phyloP scores from a whole-genome alignment of 2,888 invertebrate species.

The Sesamia inferens region DNA sequence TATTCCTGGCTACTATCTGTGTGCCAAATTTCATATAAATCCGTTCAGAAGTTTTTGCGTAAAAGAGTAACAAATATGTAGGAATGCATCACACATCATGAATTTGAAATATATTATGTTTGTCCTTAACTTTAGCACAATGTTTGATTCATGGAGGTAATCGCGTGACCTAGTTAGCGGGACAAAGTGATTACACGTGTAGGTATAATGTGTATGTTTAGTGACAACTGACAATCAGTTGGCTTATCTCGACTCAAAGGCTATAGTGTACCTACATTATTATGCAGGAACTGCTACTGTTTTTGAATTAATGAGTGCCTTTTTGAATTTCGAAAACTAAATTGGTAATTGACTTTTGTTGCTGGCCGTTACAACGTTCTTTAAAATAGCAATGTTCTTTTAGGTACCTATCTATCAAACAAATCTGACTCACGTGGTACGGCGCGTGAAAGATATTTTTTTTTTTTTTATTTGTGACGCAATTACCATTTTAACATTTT shows the following conservation, averaged over 20 bases:
- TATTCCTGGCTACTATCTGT: too few species aligned
- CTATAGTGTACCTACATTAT: background rate
- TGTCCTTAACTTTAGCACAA: slow-evolving; percentile 21
- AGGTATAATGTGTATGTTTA: background rate
- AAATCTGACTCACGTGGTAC: too few species aligned
- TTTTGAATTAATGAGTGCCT: too few species aligned
- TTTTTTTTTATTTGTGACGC: too few species aligned
- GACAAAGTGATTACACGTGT: background rate
- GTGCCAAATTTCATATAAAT: too few species aligned
- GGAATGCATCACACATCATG: background rate
- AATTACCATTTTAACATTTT: too few species aligned
- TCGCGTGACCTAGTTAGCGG: slow-evolving; percentile 38
- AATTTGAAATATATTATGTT: slow-evolving; percentile 21
- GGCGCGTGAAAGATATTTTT: too few species aligned
- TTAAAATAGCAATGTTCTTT: too few species aligned
- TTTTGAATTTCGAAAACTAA: too few species aligned
- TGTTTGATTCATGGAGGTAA: slow-evolving; percentile 42
- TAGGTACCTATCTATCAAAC: too few species aligned
- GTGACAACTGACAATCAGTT: background rate
- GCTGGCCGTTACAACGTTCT: too few species aligned
- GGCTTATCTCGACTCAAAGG: slow-evolving; percentile 47
- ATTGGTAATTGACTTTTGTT: too few species aligned
- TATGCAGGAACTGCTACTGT: background rate
- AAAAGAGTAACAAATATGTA: background rate
- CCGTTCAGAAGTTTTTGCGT: background rate